Conservation (phyloP, 1,140 invertebrate genomes). For the Augochlora pura region DNA sequence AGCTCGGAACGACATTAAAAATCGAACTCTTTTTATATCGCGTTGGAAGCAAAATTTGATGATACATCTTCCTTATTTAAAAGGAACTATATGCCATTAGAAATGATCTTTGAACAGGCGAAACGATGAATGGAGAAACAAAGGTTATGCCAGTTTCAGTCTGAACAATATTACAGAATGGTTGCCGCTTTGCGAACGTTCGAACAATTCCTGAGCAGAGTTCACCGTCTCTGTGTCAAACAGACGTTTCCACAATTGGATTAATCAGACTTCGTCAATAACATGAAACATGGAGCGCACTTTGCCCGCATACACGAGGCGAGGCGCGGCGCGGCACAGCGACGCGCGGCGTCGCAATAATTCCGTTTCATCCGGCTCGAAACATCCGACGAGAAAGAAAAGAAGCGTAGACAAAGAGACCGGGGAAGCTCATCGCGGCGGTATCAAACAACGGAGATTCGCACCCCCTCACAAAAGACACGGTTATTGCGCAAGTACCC, state of each 20-base stretch:
- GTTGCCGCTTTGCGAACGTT: background rate
- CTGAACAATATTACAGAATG: background rate
- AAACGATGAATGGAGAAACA: no score
- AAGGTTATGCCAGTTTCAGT: no score
- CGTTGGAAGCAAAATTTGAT: no score
- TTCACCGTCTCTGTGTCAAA: background rate
- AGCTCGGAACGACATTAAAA: no score
- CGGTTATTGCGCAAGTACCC: slow-evolving; percentile 33
- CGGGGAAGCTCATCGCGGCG: slow-evolving; percentile 5
- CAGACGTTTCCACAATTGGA: background rate
- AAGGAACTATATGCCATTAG: no score
- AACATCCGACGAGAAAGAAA: slow-evolving; percentile 2
- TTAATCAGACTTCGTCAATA: slow-evolving; percentile 4
- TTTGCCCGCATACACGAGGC: background rate
- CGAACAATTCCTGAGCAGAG: background rate
- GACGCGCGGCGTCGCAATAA: background rate
- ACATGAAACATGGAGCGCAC: background rate
- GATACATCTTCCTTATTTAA: no score
- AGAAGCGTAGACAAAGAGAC: slow-evolving; percentile 18
- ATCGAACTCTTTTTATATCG: no score
- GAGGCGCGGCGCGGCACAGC: background rate
- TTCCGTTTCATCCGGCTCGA: background rate
- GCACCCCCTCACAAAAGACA: slow-evolving; percentile 19
- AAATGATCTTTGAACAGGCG: no score
- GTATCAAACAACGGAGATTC: slow-evolving; percentile 33